Base-by-base conservation (phyloP, 2,888 invertebrate species). In the Clitarchus hookeri region DNA sequence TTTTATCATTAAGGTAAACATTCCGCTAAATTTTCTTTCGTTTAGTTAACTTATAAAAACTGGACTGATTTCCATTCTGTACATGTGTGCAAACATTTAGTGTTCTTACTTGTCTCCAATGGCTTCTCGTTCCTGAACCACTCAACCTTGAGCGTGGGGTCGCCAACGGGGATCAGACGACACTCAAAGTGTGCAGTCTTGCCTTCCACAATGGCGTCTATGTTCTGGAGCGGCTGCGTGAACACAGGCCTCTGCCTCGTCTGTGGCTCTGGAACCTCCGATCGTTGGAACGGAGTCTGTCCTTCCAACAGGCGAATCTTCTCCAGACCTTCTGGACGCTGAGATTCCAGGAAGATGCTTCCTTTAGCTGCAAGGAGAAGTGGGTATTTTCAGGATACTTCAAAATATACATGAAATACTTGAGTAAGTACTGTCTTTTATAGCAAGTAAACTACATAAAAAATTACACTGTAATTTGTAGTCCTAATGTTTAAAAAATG, bases 181-280 rank as follows among this genome's bases (percentile, higher is more conserved):
- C 98, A 97, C 92, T 99, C 99, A 90, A 99, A 98, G 94, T 99
- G 98, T 84, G 98, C 98, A 26, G 96, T 97, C 91, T 97, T 95
- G 79, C 96, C 96, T 92, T 98, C 98, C 88, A 94, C 94, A 89
- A 98, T 96, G 88, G 94, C 94, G 89, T 98, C 98, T 89, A 98
- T 96, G 90, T 97, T 98, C 91, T 98, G 97, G 85, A 98, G 93
- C 0, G 98, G 98, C 91, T 98, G 97, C 4, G 98, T 98, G 91
- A 98, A 98, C 27, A 98, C 97, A 19, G 98, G 98, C 88, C 98
- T 94, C 92, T 98, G 98, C 90, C 96, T 95, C 16, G 97, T 97
- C 79, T 95, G 95, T 26, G 96, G 95, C 90, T 97, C 97, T 25
- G 96, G 95, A 87, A 95, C 92, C 90, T 97, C 97, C 48, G 96